A percentile compares a stretch with the other conserved stretches of the same genome.
These are phyloP conservation scores for Podarcis cretensis DNA, from an alignment of 2,113 vertebrate species.

Conservation along the genomic window DNA sequence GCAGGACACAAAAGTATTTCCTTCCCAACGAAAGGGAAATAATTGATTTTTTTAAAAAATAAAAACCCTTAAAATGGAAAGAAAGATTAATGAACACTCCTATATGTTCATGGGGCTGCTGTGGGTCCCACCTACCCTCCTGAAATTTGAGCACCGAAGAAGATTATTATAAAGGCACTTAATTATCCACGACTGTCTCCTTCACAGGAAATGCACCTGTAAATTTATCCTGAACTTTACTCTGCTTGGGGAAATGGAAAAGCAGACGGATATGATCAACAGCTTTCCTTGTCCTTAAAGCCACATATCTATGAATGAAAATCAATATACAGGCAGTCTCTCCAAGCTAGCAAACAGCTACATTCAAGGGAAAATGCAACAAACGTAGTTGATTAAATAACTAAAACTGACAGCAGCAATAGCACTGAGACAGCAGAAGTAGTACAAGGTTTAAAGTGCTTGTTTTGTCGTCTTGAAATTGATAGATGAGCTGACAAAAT, in stretches of 20 bases:
- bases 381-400: slow-evolving; percentile 26
- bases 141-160: not conserved
- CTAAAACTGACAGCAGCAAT: not conserved
- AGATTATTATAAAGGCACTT: not conserved
- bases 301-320: not conserved
- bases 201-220: not conserved
- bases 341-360: not conserved
- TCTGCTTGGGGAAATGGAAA: not conserved
- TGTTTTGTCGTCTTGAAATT: slow-evolving; percentile 22
- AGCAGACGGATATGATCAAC: not conserved
- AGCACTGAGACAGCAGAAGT: not conserved
- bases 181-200: not conserved
- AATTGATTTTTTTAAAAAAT: no score
- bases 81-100: no score
- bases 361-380: not conserved
- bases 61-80: no score
- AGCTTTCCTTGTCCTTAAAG: not conserved
- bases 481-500: slow-evolving; percentile 4
- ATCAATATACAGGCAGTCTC: not conserved
- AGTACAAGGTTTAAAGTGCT: not conserved
- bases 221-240: not conserved
- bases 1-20: no score
- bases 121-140: not conserved
- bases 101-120: no score
- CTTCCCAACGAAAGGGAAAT: no score